Conservation (phyloP, 2,888 invertebrate species). For the Tigriopus californicus region DNA sequence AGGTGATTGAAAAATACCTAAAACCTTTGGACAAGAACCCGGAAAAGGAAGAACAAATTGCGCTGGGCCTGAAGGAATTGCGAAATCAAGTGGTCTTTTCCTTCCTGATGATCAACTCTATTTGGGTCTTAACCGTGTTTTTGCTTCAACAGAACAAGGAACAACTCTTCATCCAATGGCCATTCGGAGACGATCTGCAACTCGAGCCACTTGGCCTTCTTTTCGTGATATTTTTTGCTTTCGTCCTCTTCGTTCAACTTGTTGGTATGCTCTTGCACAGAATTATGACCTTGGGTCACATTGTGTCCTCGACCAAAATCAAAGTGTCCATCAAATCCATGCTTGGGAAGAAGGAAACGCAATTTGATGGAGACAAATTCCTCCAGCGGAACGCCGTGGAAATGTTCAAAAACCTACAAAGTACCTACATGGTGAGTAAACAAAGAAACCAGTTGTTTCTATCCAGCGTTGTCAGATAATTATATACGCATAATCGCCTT, state of each 20-base stretch:
- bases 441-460: too few species aligned
- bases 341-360: not conserved
- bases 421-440: too few species aligned
- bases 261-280: slow-evolving; percentile 33
- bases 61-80: slow-evolving; percentile 25
- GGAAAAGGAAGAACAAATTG: slow-evolving; percentile 9
- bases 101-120: slow-evolving; percentile 33
- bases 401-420: not conserved
- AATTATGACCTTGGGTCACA: slow-evolving; percentile 31
- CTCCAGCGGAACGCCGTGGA: not conserved
- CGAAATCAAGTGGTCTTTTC: slow-evolving; percentile 27
- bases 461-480: too few species aligned
- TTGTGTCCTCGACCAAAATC: slow-evolving; percentile 31
- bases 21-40: slow-evolving; percentile 24
- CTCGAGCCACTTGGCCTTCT: slow-evolving; percentile 32
- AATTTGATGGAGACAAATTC: not conserved
- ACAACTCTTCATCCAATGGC: slow-evolving; percentile 27
- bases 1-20: slow-evolving; percentile 30
- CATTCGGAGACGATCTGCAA: slow-evolving; percentile 23
- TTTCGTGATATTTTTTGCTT: slow-evolving; percentile 31
- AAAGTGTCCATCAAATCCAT: too few species aligned
- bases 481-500: too few species aligned
- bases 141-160: slow-evolving; percentile 32
- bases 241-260: slow-evolving; percentile 31
- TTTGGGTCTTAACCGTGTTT: slow-evolving; percentile 33